Conservation (phyloP, 2,888 invertebrate species). For the Phania funesta region DNA sequence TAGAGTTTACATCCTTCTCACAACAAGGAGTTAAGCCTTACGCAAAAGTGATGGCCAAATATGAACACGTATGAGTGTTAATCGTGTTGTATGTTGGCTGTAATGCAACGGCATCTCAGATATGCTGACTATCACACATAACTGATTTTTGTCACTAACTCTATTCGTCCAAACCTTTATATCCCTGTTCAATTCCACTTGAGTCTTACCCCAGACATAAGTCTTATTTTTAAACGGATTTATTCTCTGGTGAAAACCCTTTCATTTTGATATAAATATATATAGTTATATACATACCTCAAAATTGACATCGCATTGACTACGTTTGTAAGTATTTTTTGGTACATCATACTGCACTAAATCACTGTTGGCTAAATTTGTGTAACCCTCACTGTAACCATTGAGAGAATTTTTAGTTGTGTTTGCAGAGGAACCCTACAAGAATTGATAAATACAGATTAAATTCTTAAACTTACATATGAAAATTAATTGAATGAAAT, state of each 20-base stretch:
- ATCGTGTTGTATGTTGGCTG: too few species aligned
- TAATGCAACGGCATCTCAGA: too few species aligned
- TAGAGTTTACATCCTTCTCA: too few species aligned
- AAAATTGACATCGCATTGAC: conserved; percentile 77
- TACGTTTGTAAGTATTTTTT: conserved; percentile 75
- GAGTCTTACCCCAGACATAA: too few species aligned
- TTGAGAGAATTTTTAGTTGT: conserved; percentile 69
- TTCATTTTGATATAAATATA: background rate
- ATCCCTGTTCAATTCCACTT: too few species aligned
- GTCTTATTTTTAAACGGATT: background rate
- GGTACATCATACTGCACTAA: conserved; percentile 78
- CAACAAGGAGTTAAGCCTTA: too few species aligned
- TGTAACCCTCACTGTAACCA: conserved; percentile 69
- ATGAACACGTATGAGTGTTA: too few species aligned
- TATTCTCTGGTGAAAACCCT: background rate
- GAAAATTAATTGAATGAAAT: conserved; percentile 32
- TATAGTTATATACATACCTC: conserved; percentile 72
- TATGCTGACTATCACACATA: too few species aligned
- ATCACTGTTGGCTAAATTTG: conserved; percentile 70
- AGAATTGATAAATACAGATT: background rate
- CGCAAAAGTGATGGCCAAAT: too few species aligned
- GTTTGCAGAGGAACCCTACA: conserved; percentile 73
- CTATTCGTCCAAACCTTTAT: too few species aligned
- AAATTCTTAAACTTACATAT: background rate
- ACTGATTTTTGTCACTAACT: too few species aligned